Evolutionary conservation across 2,113 vertebrate genomes (phyloP), one percentile per base, ranked within the genome.

Genomic region (Lophius piscatorius): DNA sequence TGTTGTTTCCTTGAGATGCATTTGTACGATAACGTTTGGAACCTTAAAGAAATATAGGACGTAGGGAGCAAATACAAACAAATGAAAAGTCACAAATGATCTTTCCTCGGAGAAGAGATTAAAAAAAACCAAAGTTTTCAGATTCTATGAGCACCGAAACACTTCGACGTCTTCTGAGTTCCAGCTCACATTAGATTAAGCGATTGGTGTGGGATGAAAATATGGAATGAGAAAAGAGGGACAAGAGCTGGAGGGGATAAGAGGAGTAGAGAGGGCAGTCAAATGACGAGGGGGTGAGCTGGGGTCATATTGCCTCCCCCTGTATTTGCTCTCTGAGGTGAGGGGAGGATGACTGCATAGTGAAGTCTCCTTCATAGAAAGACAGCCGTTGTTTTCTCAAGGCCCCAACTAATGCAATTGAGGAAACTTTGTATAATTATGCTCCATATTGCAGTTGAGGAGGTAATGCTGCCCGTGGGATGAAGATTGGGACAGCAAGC

Each of bases 381-480:
- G 86, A 85, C 59, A 23, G 67, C 78, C 86, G 86, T 88, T 86
- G 84, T 90, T 87, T 73, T 62, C 80, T 63, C 74, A 63, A 71
- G 80, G 66, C 77, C 74, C 66, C 60, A 33, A 17, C 85, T 90
- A 90, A 91, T 88, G 84, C 86, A 88, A 91, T 91, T 85, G 82
- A 80, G 74, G 76, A 78, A 87, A 89, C 91, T 91, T 84, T 86
- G 84, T 83, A 85, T 87, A 91, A 91, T 90, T 89, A 87, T 86
- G 83, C 88, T 86, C 71, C 84, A 83, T 90, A 88, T 87, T 81
- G 83, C 78, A 85, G 81, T 87, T 81, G 82, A 81, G 81, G 62
- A 87, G 76, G 86, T 76, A 82, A 87, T 80, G 86, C 83, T 81
- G 87, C 77, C 81, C 44, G 78, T 80, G 87, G 81, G 84, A 80